These are phyloP conservation scores for Tetranychus piercei DNA, from an alignment of 2,888 invertebrate species.

Conservation along the genomic window DNA sequence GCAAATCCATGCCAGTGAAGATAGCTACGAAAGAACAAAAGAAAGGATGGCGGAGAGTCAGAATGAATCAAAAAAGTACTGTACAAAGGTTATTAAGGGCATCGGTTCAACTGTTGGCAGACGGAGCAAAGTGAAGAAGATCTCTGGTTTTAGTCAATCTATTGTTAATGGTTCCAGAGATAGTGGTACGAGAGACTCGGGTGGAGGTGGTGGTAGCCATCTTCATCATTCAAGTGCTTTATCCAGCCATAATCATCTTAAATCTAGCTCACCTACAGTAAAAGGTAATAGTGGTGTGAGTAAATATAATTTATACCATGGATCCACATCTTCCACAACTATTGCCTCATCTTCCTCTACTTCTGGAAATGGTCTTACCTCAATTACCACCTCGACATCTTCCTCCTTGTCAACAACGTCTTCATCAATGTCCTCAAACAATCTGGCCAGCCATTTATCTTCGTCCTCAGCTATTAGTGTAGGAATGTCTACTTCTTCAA, in stretches of 20 bases:
- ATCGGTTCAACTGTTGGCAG: conserved; percentile 73
- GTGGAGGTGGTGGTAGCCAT: conserved; percentile 3
- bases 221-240: not conserved
- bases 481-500: not conserved
- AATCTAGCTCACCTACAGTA: not conserved
- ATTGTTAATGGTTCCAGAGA: not conserved
- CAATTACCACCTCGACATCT: conserved; percentile 2
- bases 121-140: conserved; percentile 55
- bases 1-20: conserved; percentile 83
- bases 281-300: not conserved
- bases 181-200: not conserved
- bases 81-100: conserved; percentile 80
- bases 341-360: not conserved
- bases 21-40: conserved; percentile 79
- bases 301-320: conserved; percentile 1
- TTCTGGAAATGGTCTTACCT: conserved; percentile 5
- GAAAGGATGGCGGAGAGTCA: conserved; percentile 74
- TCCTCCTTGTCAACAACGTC: not conserved
- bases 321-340: not conserved
- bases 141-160: conserved; percentile 9
- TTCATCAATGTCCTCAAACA: conserved; percentile 10
- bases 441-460: conserved; percentile 8
- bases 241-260: not conserved
- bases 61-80: conserved; percentile 80
- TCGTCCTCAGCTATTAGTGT: conserved; percentile 24